phyloP scores from a whole-genome alignment of 2,888 invertebrate species.

The Limnephilus auricula region DNA sequence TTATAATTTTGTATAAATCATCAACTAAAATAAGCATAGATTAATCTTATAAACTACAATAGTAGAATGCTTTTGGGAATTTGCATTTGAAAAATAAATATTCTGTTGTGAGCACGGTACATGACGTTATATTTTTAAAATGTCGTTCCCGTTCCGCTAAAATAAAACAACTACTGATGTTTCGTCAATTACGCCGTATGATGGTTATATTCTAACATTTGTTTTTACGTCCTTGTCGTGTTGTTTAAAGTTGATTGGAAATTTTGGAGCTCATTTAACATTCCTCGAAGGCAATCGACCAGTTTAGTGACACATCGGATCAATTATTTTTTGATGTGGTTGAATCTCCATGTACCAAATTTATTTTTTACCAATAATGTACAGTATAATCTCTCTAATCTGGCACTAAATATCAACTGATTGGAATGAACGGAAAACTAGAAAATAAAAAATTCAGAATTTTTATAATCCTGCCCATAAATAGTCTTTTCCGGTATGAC shows the following conservation, averaged over 20 bases:
- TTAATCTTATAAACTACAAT: neutral
- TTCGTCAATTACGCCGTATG: neutral
- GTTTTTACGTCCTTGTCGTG: neutral
- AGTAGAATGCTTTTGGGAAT: neutral
- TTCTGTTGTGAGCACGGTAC: neutral
- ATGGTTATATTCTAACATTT: neutral
- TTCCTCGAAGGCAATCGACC: neutral
- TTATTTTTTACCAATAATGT: neutral
- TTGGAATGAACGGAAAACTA: no score
- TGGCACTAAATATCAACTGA: neutral
- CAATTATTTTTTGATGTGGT: neutral
- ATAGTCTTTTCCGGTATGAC: neutral
- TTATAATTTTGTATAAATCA: neutral
- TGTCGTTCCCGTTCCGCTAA: neutral
- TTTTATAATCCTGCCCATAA: neutral
- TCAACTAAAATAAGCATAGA: neutral
- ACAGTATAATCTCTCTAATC: neutral
- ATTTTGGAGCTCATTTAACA: neutral
- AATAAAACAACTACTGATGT: neutral
- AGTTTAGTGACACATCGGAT: neutral
- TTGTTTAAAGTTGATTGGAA: neutral
- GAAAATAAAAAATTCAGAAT: no score
- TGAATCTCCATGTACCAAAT: neutral
- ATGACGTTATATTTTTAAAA: neutral
- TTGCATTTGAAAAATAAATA: neutral